Evolutionary conservation across 2,797 vertebrate genomes (phyloP), one percentile per base, ranked within the genome.

Genomic region (Heteromormyrus szaboi): DNA sequence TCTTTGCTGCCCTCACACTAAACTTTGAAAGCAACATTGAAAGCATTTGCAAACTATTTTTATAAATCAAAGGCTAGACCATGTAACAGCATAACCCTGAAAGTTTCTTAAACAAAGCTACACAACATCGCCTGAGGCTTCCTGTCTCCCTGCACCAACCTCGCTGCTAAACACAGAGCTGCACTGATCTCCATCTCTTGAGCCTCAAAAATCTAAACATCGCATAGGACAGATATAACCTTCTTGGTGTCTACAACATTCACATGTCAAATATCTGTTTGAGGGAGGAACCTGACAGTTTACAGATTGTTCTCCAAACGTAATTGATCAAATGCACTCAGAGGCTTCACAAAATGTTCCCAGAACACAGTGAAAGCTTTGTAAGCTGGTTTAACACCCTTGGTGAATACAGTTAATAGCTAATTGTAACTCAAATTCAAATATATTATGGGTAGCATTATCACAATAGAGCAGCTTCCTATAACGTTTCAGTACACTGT

Each of bases 31-130:
- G 54, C 25, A 59, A 86, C 84, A 85, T 29, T 53, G 48, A 85
- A 53, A 29, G 84, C 84, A 51, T 85, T 85, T 85, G 48, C 22
- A 85, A 53, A 85, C 48, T 85, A 53, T 85, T 85, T 85, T 85
- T 85, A 33, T 51, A 85, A 85, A 54, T 85, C 48, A 85, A 85
- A 85, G 50, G 22, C 22, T 4, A 85, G 41, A 12, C 44, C 44
- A 48, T 85, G 44, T 85, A 85, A 84, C 19, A 84, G 46, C 22
- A 44, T 50, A 50, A 85, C 44, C 44, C 81, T 85, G 22, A 51
- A 85, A 85, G 68, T 37, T 72, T 72, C 33, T 81, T 85, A 85
- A 51, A 51, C 84, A 85, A 85, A 85, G 51, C 48, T 54, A 53
- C 84, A 25, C 46, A 51, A 51, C 50, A 53, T 48, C 29, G 84